Percentiles rank a stretch among this genome's conserved stretches.
These are phyloP conservation scores for Corythaixoides concolor DNA, from an alignment of 2,113 vertebrate genomes.

Conservation along the genomic window DNA sequence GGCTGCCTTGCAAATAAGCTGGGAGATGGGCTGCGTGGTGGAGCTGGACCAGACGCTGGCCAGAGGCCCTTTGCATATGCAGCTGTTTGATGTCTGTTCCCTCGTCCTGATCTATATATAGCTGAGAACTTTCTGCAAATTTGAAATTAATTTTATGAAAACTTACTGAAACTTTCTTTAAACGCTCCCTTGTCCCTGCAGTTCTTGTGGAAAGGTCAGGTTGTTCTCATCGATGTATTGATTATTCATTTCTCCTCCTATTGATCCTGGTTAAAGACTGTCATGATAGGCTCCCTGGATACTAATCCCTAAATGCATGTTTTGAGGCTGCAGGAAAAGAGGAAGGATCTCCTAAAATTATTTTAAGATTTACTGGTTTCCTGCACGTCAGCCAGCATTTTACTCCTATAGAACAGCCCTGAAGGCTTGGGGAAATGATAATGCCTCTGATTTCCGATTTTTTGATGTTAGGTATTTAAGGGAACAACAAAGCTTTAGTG, in stretches of 20 bases:
- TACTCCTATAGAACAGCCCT: background rate
- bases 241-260: slow-evolving; percentile 50
- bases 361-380: slow-evolving; percentile 9
- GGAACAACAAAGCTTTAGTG: slow-evolving; percentile 29
- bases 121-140: slow-evolving; percentile 11
- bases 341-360: background rate
- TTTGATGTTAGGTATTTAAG: slow-evolving; percentile 33
- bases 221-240: slow-evolving; percentile 29
- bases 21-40: background rate
- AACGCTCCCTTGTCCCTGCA: background rate
- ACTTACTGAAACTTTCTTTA: background rate
- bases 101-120: background rate
- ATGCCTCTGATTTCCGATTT: slow-evolving; percentile 5
- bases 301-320: background rate
- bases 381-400: background rate
- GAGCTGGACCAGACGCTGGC: background rate
- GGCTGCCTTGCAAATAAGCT: background rate
- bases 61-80: background rate
- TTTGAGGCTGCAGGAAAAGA: background rate
- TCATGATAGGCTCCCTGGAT: slow-evolving; percentile 38
- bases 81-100: slow-evolving; percentile 37
- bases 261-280: slow-evolving; percentile 42
- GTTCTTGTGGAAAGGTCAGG: slow-evolving; percentile 35
- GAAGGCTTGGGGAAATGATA: background rate
- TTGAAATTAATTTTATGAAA: background rate